These are phyloP conservation scores for Eulemur coronatus DNA, from an alignment of 2,797 vertebrate species.

Conservation along the genomic window DNA sequence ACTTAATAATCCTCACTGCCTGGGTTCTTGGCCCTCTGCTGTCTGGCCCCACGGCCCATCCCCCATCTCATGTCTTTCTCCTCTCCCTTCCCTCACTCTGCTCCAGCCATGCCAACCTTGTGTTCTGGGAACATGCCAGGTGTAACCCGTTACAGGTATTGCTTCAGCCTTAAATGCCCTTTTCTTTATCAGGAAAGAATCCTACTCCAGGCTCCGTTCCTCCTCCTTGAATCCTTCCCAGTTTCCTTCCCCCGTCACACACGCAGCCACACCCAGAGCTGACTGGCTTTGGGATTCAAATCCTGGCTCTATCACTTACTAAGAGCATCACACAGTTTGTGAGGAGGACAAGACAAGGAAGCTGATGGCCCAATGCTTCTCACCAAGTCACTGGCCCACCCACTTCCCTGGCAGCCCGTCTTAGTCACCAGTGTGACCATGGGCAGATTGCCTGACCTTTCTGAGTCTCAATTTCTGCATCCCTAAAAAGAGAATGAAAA, in stretches of 20 bases:
- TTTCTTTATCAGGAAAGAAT: not conserved
- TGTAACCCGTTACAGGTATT: accelerated
- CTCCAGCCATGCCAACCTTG: not conserved
- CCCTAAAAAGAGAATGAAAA: not conserved
- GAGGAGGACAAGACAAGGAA: not conserved
- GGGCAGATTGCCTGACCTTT: not conserved
- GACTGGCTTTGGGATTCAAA: not conserved
- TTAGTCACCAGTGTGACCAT: not conserved
- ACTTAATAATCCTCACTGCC: not conserved
- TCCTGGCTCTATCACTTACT: not conserved
- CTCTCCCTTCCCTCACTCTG: not conserved
- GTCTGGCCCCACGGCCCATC: accelerated
- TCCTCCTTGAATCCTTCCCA: not conserved
- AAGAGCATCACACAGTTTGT: not conserved
- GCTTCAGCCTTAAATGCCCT: not conserved
- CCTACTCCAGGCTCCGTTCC: not conserved
- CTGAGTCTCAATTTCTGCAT: not conserved
- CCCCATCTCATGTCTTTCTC: too few relatives aligned
- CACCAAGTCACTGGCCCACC: not conserved
- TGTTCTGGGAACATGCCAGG: not conserved
- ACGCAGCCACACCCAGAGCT: not conserved
- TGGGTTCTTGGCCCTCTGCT: not conserved
- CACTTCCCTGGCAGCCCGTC: not conserved
- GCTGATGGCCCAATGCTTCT: accelerated
- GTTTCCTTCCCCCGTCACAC: not conserved